A percentile compares a stretch with the other conserved stretches of the same genome.
phyloP scores from a whole-genome alignment of 2,888 invertebrate species.

The Ichneumon xanthorius region DNA sequence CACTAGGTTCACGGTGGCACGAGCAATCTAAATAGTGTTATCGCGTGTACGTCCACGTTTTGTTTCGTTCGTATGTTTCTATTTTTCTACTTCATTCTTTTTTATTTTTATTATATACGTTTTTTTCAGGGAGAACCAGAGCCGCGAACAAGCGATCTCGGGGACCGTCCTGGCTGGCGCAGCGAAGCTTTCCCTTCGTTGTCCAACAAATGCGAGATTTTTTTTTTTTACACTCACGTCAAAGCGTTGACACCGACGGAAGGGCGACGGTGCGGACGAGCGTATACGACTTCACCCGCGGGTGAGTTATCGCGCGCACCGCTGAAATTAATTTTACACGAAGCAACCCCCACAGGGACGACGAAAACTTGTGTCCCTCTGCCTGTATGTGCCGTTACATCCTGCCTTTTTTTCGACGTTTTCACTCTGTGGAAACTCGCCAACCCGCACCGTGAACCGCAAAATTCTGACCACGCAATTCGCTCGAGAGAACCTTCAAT shows the following conservation, averaged over 20 bases:
- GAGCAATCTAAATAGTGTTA: constrained; percentile 66
- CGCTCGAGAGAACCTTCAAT: constrained; percentile 52
- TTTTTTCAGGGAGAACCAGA: constrained; percentile 27
- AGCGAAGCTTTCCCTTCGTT: constrained; percentile 32
- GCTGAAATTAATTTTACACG: constrained; percentile 76
- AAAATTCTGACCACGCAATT: constrained; percentile 56
- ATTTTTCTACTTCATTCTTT: constrained; percentile 47
- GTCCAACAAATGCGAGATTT: constrained; percentile 70
- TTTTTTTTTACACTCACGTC: constrained; percentile 75
- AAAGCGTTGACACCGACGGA: constrained; percentile 75
- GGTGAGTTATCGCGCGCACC: constrained; percentile 76
- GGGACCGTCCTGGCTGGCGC: neutral
- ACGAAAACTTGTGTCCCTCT: constrained; percentile 57
- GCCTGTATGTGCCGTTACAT: constrained; percentile 43
- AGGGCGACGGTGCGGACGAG: constrained; percentile 52
- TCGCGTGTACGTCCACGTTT: constrained; percentile 53
- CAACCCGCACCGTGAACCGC: constrained; percentile 28
- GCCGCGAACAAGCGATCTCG: constrained; percentile 11
- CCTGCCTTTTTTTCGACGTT: constrained; percentile 39
- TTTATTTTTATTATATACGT: constrained; percentile 37
- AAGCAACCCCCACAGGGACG: constrained; percentile 29
- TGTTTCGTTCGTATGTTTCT: constrained; percentile 47
- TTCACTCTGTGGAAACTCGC: constrained; percentile 5
- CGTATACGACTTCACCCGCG: constrained; percentile 59
- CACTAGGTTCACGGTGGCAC: constrained; percentile 49